These are phyloP conservation scores for Hoplodrina ambigua DNA, from an alignment of 2,888 invertebrate genomes.

Conservation along the genomic window DNA sequence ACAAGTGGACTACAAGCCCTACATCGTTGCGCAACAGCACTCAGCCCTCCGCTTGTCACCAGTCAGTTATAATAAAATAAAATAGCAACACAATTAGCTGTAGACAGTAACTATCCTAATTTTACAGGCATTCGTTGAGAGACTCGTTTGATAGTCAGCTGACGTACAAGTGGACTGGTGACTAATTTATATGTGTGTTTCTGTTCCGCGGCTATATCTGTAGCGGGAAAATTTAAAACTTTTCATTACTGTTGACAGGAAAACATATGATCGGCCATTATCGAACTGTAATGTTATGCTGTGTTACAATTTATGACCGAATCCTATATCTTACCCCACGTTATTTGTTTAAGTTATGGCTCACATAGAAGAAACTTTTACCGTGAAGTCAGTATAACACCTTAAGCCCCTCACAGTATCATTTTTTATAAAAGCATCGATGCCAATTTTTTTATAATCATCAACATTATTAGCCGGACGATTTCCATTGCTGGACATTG, in stretches of 20 bases:
- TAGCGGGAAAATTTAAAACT: slow-evolving; percentile 4
- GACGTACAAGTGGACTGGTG: slow-evolving; percentile 47
- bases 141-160: slow-evolving; percentile 24
- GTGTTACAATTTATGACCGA: too few relatives aligned
- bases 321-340: too few relatives aligned
- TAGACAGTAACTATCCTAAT: slow-evolving; percentile 37
- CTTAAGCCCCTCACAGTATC: too few relatives aligned
- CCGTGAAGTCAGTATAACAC: too few relatives aligned
- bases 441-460: too few relatives aligned
- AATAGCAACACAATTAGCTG: slow-evolving; percentile 31
- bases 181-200: slow-evolving; percentile 34
- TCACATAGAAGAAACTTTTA: too few relatives aligned
- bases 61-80: slow-evolving; percentile 29
- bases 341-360: too few relatives aligned
- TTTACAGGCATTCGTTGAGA: slow-evolving; percentile 20
- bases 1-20: not conserved
- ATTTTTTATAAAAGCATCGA: too few relatives aligned
- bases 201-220: slow-evolving; percentile 25
- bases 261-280: not conserved
- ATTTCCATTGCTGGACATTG: too few relatives aligned
- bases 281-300: too few relatives aligned
- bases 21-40: not conserved
- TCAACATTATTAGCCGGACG: too few relatives aligned
- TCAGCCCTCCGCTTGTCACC: not conserved
- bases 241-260: not conserved